Percentiles rank a stretch among this genome's conserved stretches.
These are phyloP conservation scores for Sebastes jordani DNA, from an alignment of 2,797 vertebrate species.

Conservation along the genomic window DNA sequence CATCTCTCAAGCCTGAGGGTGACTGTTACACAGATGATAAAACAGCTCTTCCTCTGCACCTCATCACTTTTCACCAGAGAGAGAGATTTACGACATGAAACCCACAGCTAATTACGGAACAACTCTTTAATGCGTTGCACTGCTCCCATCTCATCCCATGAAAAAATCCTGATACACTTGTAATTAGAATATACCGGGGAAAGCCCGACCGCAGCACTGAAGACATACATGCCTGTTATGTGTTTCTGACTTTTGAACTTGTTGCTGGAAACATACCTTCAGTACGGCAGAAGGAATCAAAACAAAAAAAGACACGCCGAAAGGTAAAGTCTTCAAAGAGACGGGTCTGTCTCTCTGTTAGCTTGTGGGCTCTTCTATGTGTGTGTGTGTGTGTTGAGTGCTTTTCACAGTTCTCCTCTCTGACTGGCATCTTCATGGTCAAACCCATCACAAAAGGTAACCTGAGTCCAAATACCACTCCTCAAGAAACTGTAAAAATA, in stretches of 20 bases:
- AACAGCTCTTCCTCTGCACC: conserved; percentile 59
- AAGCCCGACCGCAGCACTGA: conserved; percentile 69
- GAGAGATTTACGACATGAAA: conserved; percentile 71
- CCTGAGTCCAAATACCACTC: conserved; percentile 81
- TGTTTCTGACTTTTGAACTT: conserved; percentile 65
- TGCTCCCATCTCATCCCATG: conserved; percentile 58
- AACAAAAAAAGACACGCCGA: conserved; percentile 63
- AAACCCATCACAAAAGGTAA: conserved; percentile 82
- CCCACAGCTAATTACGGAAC: conserved; percentile 76
- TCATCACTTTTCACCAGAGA: conserved; percentile 46
- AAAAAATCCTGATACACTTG: conserved; percentile 67
- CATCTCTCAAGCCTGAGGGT: conserved; percentile 32
- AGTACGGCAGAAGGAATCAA: conserved; percentile 50
- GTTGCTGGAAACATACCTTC: conserved; percentile 42
- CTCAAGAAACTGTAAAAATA: conserved; percentile 85
- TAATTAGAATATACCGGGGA: conserved; percentile 69
- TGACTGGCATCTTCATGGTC: conserved; percentile 80
- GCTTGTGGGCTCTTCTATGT: conserved; percentile 11
- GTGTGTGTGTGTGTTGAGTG: conserved; percentile 30
- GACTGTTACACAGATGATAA: conserved; percentile 63
- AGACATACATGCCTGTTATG: conserved; percentile 47
- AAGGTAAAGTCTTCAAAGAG: conserved; percentile 46
- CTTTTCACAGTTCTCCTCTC: conserved; percentile 49
- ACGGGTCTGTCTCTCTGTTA: conserved; percentile 17
- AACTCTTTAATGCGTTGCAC: conserved; percentile 63